Evolutionary conservation across 2,888 invertebrate genomes (phyloP), one percentile per base, ranked within the genome.

Genomic region (Marasmarcha lunaedactyla): DNA sequence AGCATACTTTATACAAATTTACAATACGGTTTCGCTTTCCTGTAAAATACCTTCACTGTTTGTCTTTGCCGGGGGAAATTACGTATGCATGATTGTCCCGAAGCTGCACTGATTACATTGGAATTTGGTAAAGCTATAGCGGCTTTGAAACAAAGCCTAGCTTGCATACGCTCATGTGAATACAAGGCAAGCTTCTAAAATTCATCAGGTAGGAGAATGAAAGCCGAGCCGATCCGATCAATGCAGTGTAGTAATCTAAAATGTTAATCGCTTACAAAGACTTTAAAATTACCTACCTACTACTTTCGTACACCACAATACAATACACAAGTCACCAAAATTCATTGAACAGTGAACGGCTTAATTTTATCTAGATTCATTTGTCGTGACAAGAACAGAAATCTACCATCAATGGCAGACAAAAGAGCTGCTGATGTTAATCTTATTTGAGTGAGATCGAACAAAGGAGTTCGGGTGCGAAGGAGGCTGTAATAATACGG

Each of bases 391-490:
- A 11, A 30, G 10, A 69, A 54, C 56, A 53, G 54, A 63, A 62
- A 71, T 59, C 68, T 52, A 73, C 73, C 73, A 74, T 72, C 61
- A 65, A 48, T 42, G 45, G 57, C 54, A 48, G 46, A 76, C 73
- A 79, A 78, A 73, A 71, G 76, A 63, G 57, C 61, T 54, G 56
- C 59, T 7, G 20, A 20, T 20, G 20, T 20, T 79, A 76, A 79
- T 79, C 78, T 20, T 20, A 20, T 20, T 20, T 20, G 20, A 20
- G 20, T 20, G 20, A 20, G 20, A 20, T 30, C 6, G 30, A 10
- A 46, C 44, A 40, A 42, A 43, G 41, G 35, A 10, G 20, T 37
- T 37, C 41, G 15, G 36, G 38, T 36, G 30, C 30, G 30, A 30
- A 9, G 11, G 11, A n/a, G 30, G 4, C 30, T 9, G 30, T n/a